Evolutionary conservation across 2,113 vertebrate genomes (phyloP).

Genomic region (Nibea coibor): DNA sequence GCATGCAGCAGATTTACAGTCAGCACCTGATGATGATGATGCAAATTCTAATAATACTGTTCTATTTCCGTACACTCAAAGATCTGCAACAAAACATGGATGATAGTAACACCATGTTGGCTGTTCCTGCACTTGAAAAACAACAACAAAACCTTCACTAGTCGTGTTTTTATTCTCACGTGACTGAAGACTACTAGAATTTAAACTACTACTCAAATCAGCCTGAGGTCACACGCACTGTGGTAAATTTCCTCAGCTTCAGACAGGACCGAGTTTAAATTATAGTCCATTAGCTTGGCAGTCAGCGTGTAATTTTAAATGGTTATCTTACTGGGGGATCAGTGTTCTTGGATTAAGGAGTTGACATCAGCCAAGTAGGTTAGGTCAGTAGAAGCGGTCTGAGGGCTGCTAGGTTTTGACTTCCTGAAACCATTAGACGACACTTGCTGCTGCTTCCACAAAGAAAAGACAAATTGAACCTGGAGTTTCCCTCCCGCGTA

Average conservation of each 20-base stretch:
- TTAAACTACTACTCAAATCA: too few species aligned
- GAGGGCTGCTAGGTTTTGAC: background rate
- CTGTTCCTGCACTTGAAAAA: too few species aligned
- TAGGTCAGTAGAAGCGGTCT: background rate
- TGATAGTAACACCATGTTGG: background rate
- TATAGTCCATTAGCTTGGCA: background rate
- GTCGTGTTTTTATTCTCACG: too few species aligned
- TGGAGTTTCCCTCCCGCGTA: conserved; percentile 27
- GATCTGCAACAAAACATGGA: background rate
- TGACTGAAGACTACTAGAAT: too few species aligned
- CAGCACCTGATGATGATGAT: background rate
- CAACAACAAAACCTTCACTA: too few species aligned
- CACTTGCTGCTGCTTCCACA: background rate
- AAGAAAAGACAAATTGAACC: conserved; percentile 26
- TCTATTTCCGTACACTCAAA: background rate
- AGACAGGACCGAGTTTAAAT: background rate
- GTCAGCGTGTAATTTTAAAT: background rate
- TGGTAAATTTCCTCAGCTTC: background rate
- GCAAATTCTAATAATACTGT: background rate
- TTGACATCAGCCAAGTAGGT: conserved; percentile 2
- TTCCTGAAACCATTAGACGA: conserved; percentile 11
- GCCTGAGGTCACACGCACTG: too few species aligned
- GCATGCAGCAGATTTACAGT: background rate
- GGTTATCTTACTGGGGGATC: background rate
- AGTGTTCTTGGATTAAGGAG: background rate